Evolutionary conservation across 30 jellyfish, hydroid and myxozoan species (phyloP).

Genomic region (Clytia hemisphaerica): DNA sequence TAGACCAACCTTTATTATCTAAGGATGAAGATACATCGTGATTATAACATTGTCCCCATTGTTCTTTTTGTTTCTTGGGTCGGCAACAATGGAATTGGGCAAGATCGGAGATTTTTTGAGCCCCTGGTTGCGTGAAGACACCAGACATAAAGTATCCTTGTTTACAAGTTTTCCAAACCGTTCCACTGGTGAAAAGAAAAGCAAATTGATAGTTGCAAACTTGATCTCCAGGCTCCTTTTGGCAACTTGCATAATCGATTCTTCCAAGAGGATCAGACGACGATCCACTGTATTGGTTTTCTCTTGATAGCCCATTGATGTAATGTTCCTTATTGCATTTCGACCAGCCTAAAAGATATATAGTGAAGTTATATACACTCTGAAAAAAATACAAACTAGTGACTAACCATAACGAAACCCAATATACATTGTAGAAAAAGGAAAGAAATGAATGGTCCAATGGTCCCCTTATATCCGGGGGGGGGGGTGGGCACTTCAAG

Average conservation of each 20-base stretch:
- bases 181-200: neutral
- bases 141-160: neutral
- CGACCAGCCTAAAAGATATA: too few species aligned
- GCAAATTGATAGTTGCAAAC: neutral
- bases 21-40: neutral
- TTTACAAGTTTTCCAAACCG: slow-evolving; percentile 6
- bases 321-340: too few species aligned
- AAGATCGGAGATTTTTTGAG: neutral
- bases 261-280: neutral
- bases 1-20: slow-evolving; percentile 8
- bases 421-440: too few species aligned
- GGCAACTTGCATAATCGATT: slow-evolving; percentile 3
- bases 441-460: too few species aligned
- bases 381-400: too few species aligned
- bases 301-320: too few species aligned
- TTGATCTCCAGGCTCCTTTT: neutral
- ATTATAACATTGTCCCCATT: slow-evolving; percentile 10
- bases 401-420: too few species aligned
- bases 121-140: neutral
- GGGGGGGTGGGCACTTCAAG: too few species aligned
- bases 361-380: too few species aligned
- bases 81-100: slow-evolving; percentile 16
- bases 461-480: too few species aligned
- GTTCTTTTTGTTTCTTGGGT: neutral
- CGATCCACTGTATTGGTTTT: too few species aligned